Conservation (phyloP, 2,888 invertebrate species). For the Matsumyia berberina region DNA sequence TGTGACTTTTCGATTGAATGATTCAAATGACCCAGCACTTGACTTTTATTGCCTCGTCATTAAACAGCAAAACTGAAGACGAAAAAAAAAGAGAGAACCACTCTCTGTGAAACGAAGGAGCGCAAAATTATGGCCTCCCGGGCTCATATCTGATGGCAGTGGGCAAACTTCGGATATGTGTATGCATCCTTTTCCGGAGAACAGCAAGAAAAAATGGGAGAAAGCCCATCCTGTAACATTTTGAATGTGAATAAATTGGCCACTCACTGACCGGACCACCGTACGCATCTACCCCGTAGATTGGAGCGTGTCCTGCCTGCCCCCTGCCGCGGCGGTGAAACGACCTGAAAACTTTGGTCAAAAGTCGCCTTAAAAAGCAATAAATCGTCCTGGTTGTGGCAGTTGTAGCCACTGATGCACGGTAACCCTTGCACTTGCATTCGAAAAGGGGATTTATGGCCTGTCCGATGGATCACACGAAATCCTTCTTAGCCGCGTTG, state of each 20-base stretch:
- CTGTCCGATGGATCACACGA: conserved; percentile 67
- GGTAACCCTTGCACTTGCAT: conserved; percentile 37
- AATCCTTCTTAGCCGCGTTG: conserved; percentile 69
- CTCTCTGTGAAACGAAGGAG: conserved; percentile 26
- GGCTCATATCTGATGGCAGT: conserved; percentile 54
- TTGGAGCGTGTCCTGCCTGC: conserved; percentile 18
- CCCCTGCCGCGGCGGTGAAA: conserved; percentile 51
- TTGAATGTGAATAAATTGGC: conserved; percentile 68
- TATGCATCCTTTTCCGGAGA: conserved; percentile 35
- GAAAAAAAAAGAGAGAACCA: conserved; percentile 7
- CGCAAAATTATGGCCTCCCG: conserved; percentile 59
- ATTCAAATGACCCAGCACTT: conserved; percentile 75
- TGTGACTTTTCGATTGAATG: conserved; percentile 73
- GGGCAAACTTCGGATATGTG: conserved; percentile 40
- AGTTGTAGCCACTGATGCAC: conserved; percentile 19
- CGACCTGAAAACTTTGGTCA: conserved; percentile 77
- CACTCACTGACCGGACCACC: conserved; percentile 46
- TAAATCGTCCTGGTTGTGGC: conserved; percentile 72
- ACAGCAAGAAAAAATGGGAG: background rate
- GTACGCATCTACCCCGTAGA: conserved; percentile 46
- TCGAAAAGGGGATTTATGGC: conserved; percentile 63
- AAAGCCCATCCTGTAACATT: conserved; percentile 36
- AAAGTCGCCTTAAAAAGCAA: conserved; percentile 77
- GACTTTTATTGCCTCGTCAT: conserved; percentile 75
- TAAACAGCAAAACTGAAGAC: conserved; percentile 65